Conservation (phyloP, 92 coral and sea anemone species). For the Parazoanthus atlanticus region DNA sequence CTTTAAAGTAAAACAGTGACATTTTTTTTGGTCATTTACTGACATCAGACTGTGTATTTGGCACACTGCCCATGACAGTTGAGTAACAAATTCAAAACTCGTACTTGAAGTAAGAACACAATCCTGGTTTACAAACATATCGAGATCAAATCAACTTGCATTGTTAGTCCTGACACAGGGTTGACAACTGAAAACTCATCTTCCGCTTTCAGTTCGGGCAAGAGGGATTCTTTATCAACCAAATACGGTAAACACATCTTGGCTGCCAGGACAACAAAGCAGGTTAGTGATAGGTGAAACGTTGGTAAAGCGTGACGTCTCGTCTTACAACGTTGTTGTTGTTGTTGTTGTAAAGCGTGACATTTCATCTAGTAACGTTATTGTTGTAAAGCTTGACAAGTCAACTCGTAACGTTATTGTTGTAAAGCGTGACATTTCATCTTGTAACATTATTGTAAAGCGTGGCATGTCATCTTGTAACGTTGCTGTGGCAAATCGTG, state of each 20-base stretch:
- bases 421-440: not conserved
- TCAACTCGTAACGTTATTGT: not conserved
- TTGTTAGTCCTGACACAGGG: not conserved
- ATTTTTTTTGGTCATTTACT: too few relatives aligned
- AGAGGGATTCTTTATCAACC: constrained; percentile 62
- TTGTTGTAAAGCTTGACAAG: not conserved
- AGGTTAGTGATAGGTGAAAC: constrained; percentile 53
- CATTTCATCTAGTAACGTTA: too few relatives aligned
- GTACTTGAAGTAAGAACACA: too few relatives aligned
- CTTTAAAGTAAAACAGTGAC: too few relatives aligned
- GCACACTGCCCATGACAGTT: too few relatives aligned
- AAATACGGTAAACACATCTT: constrained; percentile 76
- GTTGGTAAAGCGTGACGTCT: not conserved
- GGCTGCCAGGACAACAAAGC: constrained; percentile 76
- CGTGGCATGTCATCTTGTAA: too few relatives aligned
- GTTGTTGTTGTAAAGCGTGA: too few relatives aligned
- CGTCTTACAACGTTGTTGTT: not conserved
- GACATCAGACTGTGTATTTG: too few relatives aligned
- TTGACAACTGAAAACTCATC: not conserved
- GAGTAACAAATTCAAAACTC: too few relatives aligned
- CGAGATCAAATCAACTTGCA: not conserved
- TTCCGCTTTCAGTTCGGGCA: constrained; percentile 63
- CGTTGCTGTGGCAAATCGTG: not conserved
- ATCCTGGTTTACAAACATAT: too few relatives aligned
- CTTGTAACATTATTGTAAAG: not conserved